Percentiles rank a stretch among this genome's conserved stretches.
phyloP scores from a whole-genome alignment of 1,140 invertebrate species.

The Drosophila equinoxialis region DNA sequence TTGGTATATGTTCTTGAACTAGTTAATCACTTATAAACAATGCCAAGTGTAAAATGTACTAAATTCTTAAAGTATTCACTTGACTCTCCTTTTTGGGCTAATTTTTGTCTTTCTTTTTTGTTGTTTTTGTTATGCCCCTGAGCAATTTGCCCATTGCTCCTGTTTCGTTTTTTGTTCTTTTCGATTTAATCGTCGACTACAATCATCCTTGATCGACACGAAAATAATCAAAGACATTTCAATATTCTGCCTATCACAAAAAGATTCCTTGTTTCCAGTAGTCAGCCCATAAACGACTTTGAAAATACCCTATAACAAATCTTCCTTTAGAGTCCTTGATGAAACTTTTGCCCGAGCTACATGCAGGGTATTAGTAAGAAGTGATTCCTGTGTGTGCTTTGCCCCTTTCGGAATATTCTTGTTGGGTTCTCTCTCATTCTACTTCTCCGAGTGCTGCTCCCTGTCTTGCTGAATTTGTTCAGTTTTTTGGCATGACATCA shows the following conservation, averaged over 20 bases:
- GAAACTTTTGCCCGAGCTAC: not conserved
- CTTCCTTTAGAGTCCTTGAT: not conserved
- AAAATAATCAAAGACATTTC: not conserved
- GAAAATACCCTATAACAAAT: not conserved
- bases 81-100: not conserved
- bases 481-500: constrained; percentile 62
- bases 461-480: constrained; percentile 2
- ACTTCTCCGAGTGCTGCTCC: not conserved
- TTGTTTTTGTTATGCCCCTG: too few relatives aligned
- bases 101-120: not conserved
- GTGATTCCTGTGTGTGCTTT: not conserved
- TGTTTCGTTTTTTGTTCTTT: not conserved
- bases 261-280: constrained; percentile 22
- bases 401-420: not conserved
- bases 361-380: not conserved
- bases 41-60: too few relatives aligned
- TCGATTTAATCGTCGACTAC: not conserved
- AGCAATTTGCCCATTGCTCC: not conserved
- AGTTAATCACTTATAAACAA: too few relatives aligned
- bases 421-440: not conserved
- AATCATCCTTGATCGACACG: constrained; percentile 8
- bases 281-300: not conserved
- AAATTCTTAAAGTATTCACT: too few relatives aligned
- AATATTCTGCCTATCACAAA: not conserved
- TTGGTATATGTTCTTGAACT: too few relatives aligned